Evolutionary conservation across 2,113 vertebrate genomes (phyloP), one percentile per base, ranked within the genome.

Genomic region (Heptranchias perlo): DNA sequence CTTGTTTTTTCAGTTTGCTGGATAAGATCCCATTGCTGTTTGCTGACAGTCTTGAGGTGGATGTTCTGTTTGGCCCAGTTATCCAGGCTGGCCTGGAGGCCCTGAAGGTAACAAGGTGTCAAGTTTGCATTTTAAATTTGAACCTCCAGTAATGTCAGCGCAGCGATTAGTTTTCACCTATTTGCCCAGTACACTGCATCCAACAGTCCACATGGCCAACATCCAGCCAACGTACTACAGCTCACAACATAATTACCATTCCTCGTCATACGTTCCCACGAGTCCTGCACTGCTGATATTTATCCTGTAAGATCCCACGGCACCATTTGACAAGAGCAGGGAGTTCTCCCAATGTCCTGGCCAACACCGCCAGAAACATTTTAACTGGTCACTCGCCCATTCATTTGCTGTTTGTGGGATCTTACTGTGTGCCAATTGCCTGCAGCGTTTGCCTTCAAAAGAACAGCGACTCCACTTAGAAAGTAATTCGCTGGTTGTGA

Each of bases 11-110:
- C 61, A 97, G 98, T 61, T 97, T 98, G 87, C 96, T 98, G 94
- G 97, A 97, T 96, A 97, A 97, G 6, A 96, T 98, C 82, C 97
- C 97, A 44, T 96, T 96, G 95, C 97, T 98, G 52, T 96, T 96
- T 96, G 95, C 96, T 14, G 97, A 97, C 13, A 87, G 82, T 7
- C 96, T 96, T 2, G 96, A 96, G 16, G 96, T 96, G 0, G 95
- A 96, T 93, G 5, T 96, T 96, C 96, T 97, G 96, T 89, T 87
- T 97, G 97, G 98, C 95, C 96, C 98, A 69, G 97, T 98, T 0
- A 96, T 98, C 91, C 97, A 96, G 96, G 97, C 97, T 0, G 98
- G 97, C 14, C 96, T 98, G 0, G 96, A 97, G 23, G 96, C 98
- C 0, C 96, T 98, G 87, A 97, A 98, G 97, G 98, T 98, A 58